Base-by-base conservation (phyloP, 2,888 invertebrate genomes). In the Thalpophila matura region DNA sequence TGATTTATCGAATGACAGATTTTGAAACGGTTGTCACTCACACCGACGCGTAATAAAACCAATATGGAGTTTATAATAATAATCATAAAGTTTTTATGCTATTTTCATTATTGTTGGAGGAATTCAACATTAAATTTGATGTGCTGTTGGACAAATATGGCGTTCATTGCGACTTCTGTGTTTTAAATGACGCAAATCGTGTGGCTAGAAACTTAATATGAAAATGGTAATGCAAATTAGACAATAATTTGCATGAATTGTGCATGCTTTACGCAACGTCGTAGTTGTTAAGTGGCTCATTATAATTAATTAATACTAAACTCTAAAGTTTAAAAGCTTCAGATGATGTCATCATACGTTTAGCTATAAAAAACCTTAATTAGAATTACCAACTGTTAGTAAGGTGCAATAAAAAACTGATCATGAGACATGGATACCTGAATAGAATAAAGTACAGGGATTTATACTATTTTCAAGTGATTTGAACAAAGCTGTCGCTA, bases 1-100 rank as follows among this genome's bases (percentile, higher is more conserved):
- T 62, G 45, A 67, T 65, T 60, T 67, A 74, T 55, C 50, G 18
- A 51, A 62, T 56, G 61, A 59, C 60, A 54, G 27, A 65, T 80
- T 63, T 66, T 22, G 64, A 42, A 69, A 63, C 40, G 59, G 40
- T 61, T 59, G 54, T 66, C 63, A 50, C 33, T 80, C 64, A 77
- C 72, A 70, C 68, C 72, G 45, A 79, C 69, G 45, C 63, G 58
- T 61, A 59, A 69, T 67, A 63, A 63, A 42, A 51, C 54, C 5
- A 35, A 62, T 66, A 58, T 57, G 61, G 63, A 45, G 10, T 58
- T 58, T 37, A 59, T 55, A 27, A 56, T 40, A 18, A 37, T 47
- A 22, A 46, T 38, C 37, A 46, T 65, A 61, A 65, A 64, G 45
- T 10, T 49, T 51, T 61, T 55, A 58, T 61, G 42, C 4, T n/a